Evolutionary conservation across 2,797 vertebrate genomes (phyloP).

Genomic region (Chelon labrosus): DNA sequence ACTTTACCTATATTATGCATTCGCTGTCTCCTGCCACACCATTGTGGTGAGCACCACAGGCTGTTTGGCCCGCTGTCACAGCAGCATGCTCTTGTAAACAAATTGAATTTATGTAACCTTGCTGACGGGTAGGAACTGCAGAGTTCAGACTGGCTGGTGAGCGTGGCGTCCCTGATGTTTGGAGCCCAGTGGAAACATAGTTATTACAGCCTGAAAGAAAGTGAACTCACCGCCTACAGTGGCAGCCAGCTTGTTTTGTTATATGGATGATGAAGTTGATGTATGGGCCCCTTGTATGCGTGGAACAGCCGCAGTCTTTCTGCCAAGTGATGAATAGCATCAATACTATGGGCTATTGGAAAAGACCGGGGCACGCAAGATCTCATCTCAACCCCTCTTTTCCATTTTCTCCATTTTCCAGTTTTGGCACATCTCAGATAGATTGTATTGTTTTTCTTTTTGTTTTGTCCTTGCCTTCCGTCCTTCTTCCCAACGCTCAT

Average conservation of each 20-base stretch:
- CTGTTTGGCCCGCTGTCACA: conserved; percentile 65
- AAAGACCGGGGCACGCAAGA: conserved; percentile 68
- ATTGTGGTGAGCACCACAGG: conserved; percentile 53
- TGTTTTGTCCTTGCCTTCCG: conserved; percentile 39
- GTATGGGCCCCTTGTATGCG: conserved; percentile 76
- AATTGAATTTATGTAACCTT: conserved; percentile 79
- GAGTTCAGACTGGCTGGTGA: conserved; percentile 46
- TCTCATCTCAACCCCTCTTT: conserved; percentile 78
- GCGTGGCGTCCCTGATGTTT: conserved; percentile 43
- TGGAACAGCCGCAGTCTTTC: conserved; percentile 71
- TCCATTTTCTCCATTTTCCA: conserved; percentile 65
- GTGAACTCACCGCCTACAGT: conserved; percentile 72
- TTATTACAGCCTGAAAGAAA: conserved; percentile 72
- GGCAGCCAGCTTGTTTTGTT: conserved; percentile 74
- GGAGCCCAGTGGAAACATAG: conserved; percentile 72
- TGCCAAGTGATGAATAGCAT: conserved; percentile 85
- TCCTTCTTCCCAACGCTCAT: conserved; percentile 21
- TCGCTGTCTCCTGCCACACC: conserved; percentile 29
- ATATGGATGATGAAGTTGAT: conserved; percentile 84
- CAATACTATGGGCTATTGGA: conserved; percentile 80
- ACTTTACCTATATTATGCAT: conserved; percentile 58
- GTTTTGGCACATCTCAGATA: conserved; percentile 74
- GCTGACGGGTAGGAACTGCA: conserved; percentile 66
- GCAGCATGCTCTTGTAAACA: conserved; percentile 68
- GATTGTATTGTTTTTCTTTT: conserved; percentile 67